Evolutionary conservation across 2,113 vertebrate species (phyloP).

Genomic region (Tyto alba): DNA sequence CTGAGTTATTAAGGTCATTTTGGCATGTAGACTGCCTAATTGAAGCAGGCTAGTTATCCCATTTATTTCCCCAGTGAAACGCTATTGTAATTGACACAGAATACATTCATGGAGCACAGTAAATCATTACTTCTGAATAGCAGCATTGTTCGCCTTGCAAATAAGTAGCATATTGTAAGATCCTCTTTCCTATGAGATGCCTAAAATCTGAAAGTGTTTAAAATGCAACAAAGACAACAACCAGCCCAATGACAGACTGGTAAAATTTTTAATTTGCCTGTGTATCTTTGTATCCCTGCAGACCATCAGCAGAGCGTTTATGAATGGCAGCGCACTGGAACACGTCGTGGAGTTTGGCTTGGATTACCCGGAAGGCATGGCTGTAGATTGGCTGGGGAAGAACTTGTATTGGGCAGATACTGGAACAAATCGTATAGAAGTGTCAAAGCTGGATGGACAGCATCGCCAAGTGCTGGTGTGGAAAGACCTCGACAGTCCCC

Average conservation of each 20-base stretch:
- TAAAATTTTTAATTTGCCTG: conserved; percentile 25
- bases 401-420: conserved; percentile 98
- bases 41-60: conserved; percentile 8
- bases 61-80: conserved; percentile 18
- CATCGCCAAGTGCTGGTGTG: conserved; percentile 94
- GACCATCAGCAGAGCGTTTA: conserved; percentile 97
- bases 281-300: conserved; percentile 59
- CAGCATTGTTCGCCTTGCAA: conserved; percentile 20
- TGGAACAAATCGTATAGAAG: conserved; percentile 93
- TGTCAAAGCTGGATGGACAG: conserved; percentile 92
- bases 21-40: conserved; percentile 40
- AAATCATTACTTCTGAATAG: conserved; percentile 47
- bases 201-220: conserved; percentile 50
- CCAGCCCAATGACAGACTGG: not conserved
- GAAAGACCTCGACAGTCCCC: conserved; percentile 94
- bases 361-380: conserved; percentile 98
- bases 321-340: conserved; percentile 94
- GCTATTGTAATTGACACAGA: conserved; percentile 22
- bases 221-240: conserved; percentile 35
- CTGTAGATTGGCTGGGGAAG: conserved; percentile 96
- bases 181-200: conserved; percentile 23
- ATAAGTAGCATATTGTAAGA: conserved; percentile 15
- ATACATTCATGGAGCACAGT: conserved; percentile 9
- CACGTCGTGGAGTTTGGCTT: conserved; percentile 94
- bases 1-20: conserved; percentile 12